Evolutionary conservation across 2,113 vertebrate genomes (phyloP), one percentile per base, ranked within the genome.

Genomic region (Arenaria interpres): DNA sequence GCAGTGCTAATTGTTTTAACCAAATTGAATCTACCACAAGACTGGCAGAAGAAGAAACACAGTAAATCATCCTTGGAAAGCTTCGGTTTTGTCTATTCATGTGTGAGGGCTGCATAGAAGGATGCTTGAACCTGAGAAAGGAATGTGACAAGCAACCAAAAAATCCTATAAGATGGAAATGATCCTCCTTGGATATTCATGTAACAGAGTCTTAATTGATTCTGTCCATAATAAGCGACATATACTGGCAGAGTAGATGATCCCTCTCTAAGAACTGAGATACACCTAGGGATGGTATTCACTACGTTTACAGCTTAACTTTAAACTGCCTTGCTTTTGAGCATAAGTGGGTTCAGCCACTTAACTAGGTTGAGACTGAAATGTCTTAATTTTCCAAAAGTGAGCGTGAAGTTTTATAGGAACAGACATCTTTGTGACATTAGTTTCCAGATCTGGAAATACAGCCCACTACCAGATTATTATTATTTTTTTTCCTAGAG

Each of bases 391-490:
- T 84, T 96, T 94, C 37, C 28, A 41, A 18, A 85, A 69, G 14
- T 14, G 12, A 59, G 15, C 12, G 6, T 35, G 14, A 18, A n/a
- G 28, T 45, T 78, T 35, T 33, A n/a, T 14, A 50, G 53, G 39
- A 79, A 18, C 12, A 33, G 37, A 7, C 25, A 12, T 85, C n/a
- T 53, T 72, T 12, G 35, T 71, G 71, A 23, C 28, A 4, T 24
- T 72, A 16, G 7, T 68, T 88, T 77, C 35, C 35, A 46, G 37
- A 53, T 48, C 57, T 79, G 53, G 39, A 88, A 91, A 60, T 17
- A 25, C 1, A 48, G 53, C 30, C 10, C 0, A 0, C 21, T 13
- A 54, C 37, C 23, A 64, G 30, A 13, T 41, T 48, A 10, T 53
- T 39, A n/a, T n/a, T n/a, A n/a, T n/a, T 25, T 23, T 37, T 51